These are phyloP conservation scores for Chelonoidis abingdonii DNA, from an alignment of 2,113 vertebrate species.

Conservation along the genomic window DNA sequence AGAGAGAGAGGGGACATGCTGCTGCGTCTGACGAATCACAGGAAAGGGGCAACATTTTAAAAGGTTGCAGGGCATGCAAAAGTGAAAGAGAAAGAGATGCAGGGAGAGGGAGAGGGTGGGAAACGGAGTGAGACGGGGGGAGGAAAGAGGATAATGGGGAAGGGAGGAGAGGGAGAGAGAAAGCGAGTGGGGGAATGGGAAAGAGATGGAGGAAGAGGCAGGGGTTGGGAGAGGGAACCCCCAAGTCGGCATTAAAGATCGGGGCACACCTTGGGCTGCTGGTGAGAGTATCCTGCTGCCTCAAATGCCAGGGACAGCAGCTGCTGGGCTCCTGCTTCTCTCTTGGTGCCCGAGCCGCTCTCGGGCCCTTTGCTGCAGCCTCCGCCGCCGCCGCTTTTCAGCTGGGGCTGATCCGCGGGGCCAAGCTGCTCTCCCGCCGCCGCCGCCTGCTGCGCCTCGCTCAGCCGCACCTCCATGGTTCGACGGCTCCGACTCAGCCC, in stretches of 20 bases:
- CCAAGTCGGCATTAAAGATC: neutral
- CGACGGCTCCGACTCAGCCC: neutral
- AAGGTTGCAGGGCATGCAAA: conserved; percentile 95
- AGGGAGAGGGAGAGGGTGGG: conserved; percentile 77
- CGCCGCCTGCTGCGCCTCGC: conserved; percentile 3
- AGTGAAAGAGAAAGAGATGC: conserved; percentile 92
- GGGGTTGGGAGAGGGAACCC: neutral
- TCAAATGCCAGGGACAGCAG: conserved; percentile 54
- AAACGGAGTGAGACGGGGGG: conserved; percentile 67
- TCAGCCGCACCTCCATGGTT: conserved; percentile 38
- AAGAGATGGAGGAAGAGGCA: neutral
- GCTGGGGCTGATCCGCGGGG: conserved; percentile 56
- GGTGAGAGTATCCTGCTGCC: conserved; percentile 70
- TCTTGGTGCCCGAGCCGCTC: conserved; percentile 36
- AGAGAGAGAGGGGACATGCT: conserved; percentile 92
- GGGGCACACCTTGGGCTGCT: conserved; percentile 77
- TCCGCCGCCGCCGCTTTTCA: conserved; percentile 62
- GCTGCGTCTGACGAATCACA: conserved; percentile 97
- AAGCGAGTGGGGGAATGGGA: conserved; percentile 62
- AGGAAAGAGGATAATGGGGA: conserved; percentile 66
- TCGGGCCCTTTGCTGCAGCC: conserved; percentile 76
- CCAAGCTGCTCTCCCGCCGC: conserved; percentile 17
- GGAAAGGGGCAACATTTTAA: conserved; percentile 93
- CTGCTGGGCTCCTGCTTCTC: conserved; percentile 49
- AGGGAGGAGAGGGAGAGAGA: conserved; percentile 65